Base-by-base conservation (phyloP, 2,113 vertebrate species). In the Toxotes chatareus region DNA sequence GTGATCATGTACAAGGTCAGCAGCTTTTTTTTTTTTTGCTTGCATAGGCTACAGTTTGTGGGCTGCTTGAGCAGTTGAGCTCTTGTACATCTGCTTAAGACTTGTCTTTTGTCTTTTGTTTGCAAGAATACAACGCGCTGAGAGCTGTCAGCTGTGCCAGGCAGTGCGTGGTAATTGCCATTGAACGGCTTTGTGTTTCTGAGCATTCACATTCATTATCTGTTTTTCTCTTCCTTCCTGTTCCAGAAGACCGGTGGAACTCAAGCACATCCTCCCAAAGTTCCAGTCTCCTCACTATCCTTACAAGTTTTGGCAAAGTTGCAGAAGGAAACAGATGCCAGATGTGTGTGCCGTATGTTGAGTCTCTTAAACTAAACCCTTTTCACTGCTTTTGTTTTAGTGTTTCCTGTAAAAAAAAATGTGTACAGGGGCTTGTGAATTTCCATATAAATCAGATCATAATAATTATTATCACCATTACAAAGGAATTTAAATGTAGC, bases 141-240 rank as follows among this genome's bases (percentile, higher is more conserved):
- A 88, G 82, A 86, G 85, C 87, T 89, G 91, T 91, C 90, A 91
- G 86, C 89, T 92, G 92, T 91, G 88, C 86, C 88, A 89, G 88
- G 79, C 93, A 81, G 72, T 82, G 88, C 75, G 62, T 88, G 91
- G 86, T 91, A 92, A 93, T 91, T 92, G 85, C 88, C 57, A 86
- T 77, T 91, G 86, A 93, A 82, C 66, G 59, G 73, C 87, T 91
- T 91, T 93, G 91, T 93, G 87, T 91, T 88, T 86, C 82, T 62
- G 68, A 36, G 75, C 65, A 80, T 90, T 92, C 88, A 88, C 85
- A 82, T 81, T 87, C 86, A 86, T 88, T 91, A 81, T 92, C 81
- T 87, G 56, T 83, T 86, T 85, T 80, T 75, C 74, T 73, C 77
- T 88, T 89, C 83, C 86, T 91, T 92, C 86, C 90, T 81, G 74